These are phyloP conservation scores for Chelonus formosanus DNA, from an alignment of 2,888 invertebrate species.

Conservation along the genomic window DNA sequence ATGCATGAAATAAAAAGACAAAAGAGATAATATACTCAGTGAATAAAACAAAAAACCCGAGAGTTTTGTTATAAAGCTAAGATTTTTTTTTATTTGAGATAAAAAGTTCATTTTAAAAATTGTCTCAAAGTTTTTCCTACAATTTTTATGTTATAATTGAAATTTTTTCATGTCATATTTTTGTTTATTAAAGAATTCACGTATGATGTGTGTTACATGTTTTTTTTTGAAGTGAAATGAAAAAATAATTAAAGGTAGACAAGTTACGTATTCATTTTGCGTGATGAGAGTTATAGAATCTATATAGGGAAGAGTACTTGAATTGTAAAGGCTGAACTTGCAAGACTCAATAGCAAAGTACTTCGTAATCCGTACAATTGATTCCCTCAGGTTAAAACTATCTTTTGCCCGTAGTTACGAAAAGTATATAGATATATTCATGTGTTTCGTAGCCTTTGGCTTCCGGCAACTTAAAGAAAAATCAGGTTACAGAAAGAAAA, in stretches of 20 bases:
- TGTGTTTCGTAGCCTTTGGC: neutral
- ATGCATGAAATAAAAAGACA: no score
- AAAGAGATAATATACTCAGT: no score
- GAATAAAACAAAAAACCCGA: no score
- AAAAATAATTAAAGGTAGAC: neutral
- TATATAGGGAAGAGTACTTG: neutral
- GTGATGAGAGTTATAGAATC: neutral
- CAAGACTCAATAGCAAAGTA: slow-evolving; percentile 15
- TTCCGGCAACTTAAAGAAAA: no score
- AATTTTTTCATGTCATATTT: no score
- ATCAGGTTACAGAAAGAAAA: slow-evolving; percentile 4
- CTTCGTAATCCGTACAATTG: slow-evolving; percentile 28
- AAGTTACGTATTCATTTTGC: neutral
- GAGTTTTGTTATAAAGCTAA: no score
- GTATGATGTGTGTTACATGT: no score
- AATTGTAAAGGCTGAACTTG: slow-evolving; percentile 22
- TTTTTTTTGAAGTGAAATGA: neutral
- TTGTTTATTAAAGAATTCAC: no score
- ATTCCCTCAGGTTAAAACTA: slow-evolving; percentile 13
- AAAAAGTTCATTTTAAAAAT: no score
- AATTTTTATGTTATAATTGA: no score
- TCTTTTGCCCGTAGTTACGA: neutral
- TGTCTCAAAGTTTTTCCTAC: no score
- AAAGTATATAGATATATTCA: neutral
- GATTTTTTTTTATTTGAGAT: no score